Percentiles rank a stretch among this genome's conserved stretches.
Evolutionary conservation across 2,888 invertebrate genomes (phyloP).

Genomic region (Drosophila incognita): DNA sequence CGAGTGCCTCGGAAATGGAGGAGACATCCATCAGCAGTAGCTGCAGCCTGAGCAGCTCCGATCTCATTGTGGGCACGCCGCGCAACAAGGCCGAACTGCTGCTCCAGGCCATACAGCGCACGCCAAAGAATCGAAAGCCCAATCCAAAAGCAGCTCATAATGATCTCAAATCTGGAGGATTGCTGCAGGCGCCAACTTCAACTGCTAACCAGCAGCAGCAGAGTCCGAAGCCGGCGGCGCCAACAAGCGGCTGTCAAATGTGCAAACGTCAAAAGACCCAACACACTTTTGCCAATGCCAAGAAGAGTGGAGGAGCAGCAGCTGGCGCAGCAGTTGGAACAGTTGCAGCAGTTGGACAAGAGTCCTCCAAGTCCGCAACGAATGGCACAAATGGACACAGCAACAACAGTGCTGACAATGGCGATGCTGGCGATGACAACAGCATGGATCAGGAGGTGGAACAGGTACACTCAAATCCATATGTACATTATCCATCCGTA

Average conservation of each 20-base stretch:
- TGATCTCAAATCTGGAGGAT: slow-evolving; percentile 42
- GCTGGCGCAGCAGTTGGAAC: neutral
- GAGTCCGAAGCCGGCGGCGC: slow-evolving; percentile 31
- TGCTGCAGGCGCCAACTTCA: neutral
- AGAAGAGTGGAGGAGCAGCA: slow-evolving; percentile 4
- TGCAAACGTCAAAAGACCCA: slow-evolving; percentile 85
- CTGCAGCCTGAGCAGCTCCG: slow-evolving; percentile 74
- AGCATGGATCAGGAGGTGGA: slow-evolving; percentile 49
- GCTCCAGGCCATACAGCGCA: slow-evolving; percentile 87
- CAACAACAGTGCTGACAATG: neutral
- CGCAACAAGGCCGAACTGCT: slow-evolving; percentile 86
- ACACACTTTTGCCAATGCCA: slow-evolving; percentile 75
- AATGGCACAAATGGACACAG: slow-evolving; percentile 25
- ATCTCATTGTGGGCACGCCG: slow-evolving; percentile 81
- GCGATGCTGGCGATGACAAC: slow-evolving; percentile 34
- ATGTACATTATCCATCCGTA: neutral
- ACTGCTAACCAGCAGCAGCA: neutral
- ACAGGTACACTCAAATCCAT: neutral
- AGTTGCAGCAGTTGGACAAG: neutral
- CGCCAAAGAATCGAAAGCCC: slow-evolving; percentile 83
- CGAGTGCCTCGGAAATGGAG: slow-evolving; percentile 68
- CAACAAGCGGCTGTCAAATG: slow-evolving; percentile 81
- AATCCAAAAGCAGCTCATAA: slow-evolving; percentile 35
- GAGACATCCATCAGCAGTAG: slow-evolving; percentile 70
- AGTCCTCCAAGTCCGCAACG: neutral